Conservation (phyloP, 2,888 invertebrate species). For the Pseudococcus viburni region DNA sequence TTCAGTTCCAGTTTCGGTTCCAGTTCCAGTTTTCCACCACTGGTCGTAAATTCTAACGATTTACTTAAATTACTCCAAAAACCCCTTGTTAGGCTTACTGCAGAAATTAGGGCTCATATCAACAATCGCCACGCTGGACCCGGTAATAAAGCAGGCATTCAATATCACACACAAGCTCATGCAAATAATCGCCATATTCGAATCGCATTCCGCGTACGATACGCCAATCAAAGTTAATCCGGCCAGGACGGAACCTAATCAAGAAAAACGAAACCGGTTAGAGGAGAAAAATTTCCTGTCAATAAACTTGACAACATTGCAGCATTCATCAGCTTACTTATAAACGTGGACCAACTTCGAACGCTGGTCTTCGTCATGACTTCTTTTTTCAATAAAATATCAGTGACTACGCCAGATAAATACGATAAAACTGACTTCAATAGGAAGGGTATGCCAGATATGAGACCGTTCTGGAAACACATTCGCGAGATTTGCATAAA, state of each 20-base stretch:
- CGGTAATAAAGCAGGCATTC: constrained; percentile 45
- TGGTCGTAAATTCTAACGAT: no score
- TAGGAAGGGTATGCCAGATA: constrained; percentile 78
- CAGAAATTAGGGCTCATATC: constrained; percentile 64
- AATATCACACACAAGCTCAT: constrained; percentile 11
- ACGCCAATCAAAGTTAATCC: constrained; percentile 12
- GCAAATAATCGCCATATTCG: constrained; percentile 13
- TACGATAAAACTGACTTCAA: constrained; percentile 76
- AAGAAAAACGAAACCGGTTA: no score
- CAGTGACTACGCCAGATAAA: constrained; percentile 75
- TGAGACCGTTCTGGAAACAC: constrained; percentile 71
- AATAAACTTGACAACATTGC: background rate
- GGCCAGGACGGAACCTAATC: background rate
- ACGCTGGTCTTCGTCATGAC: constrained; percentile 77
- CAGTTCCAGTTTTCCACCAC: no score
- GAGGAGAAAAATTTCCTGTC: background rate
- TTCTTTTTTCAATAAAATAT: constrained; percentile 75
- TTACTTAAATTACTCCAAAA: background rate
- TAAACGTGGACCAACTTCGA: constrained; percentile 76
- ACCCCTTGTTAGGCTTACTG: constrained; percentile 6
- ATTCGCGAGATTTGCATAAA: background rate
- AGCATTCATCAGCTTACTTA: constrained; percentile 72
- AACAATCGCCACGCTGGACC: constrained; percentile 35
- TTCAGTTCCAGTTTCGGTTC: no score
- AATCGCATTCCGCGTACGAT: constrained; percentile 3